Conservation (phyloP, 2,888 invertebrate genomes). For the Pediacus dermestoides region DNA sequence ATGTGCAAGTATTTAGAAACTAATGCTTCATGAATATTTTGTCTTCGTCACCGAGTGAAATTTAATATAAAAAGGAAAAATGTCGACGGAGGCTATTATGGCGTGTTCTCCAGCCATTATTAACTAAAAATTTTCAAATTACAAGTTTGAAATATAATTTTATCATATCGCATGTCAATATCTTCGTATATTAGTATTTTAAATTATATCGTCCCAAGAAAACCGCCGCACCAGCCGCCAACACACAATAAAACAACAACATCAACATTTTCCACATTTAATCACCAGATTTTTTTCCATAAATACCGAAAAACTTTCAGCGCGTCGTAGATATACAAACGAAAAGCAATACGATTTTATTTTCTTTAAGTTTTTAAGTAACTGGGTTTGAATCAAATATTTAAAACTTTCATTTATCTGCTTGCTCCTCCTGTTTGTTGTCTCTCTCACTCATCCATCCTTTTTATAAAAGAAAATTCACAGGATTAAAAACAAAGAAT, state of each 20-base stretch:
- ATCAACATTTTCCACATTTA: constrained; percentile 2
- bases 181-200: constrained; percentile 40
- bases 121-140: constrained; percentile 45
- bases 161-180: constrained; percentile 46
- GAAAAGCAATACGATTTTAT: constrained; percentile 1
- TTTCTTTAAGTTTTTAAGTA: constrained; percentile 7
- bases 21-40: no score
- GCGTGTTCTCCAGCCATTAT: constrained; percentile 41
- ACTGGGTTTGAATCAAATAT: constrained; percentile 19
- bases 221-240: no score
- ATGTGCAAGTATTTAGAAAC: no score
- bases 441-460: no score
- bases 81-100: constrained; percentile 32
- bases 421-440: no score
- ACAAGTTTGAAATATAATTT: constrained; percentile 45
- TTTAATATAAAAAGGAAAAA: constrained; percentile 33
- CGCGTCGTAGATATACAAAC: no score
- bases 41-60: no score
- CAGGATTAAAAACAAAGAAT: constrained; percentile 36
- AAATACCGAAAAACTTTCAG: constrained; percentile 4
- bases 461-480: constrained; percentile 28
- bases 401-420: constrained; percentile 27
- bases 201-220: constrained; percentile 31
- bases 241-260: constrained; percentile 4
- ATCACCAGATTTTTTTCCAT: constrained; percentile 1